Evolutionary conservation across 2,888 invertebrate genomes (phyloP).

Genomic region (Protula sp.): DNA sequence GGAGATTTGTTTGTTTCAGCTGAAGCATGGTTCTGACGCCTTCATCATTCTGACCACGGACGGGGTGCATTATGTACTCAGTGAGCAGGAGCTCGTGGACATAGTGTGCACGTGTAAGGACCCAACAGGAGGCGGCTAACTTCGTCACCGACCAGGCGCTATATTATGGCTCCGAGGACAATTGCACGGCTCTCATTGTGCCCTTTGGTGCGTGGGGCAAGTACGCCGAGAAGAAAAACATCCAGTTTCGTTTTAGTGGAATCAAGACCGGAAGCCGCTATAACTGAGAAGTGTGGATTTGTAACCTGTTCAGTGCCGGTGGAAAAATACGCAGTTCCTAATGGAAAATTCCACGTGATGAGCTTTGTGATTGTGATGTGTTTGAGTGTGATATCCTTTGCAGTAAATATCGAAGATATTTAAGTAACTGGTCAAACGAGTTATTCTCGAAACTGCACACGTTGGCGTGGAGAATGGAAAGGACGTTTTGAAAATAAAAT

Average conservation of each 20-base stretch:
- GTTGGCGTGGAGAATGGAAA: no score
- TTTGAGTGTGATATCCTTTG: no score
- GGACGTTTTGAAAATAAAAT: no score
- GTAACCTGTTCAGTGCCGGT: no score
- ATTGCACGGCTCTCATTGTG: conserved; percentile 56
- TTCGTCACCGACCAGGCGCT: conserved; percentile 56
- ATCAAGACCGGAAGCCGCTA: neutral
- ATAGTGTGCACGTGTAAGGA: conserved; percentile 51
- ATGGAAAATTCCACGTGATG: no score
- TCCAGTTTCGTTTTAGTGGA: neutral
- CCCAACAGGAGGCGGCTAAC: conserved; percentile 54
- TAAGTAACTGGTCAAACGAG: no score
- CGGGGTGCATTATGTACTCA: conserved; percentile 56
- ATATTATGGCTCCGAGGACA: conserved; percentile 58
- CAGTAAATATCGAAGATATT: no score
- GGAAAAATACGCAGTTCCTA: no score
- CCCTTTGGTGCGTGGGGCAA: conserved; percentile 59
- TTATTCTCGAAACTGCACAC: no score
- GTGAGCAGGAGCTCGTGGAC: conserved; percentile 56
- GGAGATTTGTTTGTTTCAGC: conserved; percentile 42
- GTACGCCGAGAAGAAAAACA: conserved; percentile 15
- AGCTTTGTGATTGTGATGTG: no score
- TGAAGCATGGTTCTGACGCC: conserved; percentile 57
- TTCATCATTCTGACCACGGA: conserved; percentile 57
- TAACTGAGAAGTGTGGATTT: no score